A percentile compares a stretch with the other conserved stretches of the same genome.
Evolutionary conservation across 2,888 invertebrate genomes (phyloP).

Genomic region (Ochropacha duplaris): DNA sequence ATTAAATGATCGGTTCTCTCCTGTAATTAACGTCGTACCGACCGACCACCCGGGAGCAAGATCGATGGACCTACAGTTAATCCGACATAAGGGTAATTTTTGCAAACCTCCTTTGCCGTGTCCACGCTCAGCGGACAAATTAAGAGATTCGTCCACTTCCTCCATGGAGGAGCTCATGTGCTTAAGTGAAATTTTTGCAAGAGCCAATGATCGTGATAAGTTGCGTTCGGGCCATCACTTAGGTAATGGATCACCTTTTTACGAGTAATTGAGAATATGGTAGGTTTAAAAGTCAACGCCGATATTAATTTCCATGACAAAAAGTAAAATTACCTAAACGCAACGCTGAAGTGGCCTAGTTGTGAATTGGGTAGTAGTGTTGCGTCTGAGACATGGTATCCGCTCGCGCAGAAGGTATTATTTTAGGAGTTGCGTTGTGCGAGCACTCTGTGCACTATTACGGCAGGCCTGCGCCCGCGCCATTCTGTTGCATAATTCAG

Average conservation of each 20-base stretch:
- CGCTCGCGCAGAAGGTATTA: conserved; percentile 49
- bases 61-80: conserved; percentile 68
- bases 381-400: conserved; percentile 40
- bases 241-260: conserved; percentile 57
- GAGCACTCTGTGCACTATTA: conserved; percentile 72
- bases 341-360: neutral
- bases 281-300: conserved; percentile 10
- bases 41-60: conserved; percentile 69
- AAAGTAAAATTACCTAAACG: neutral
- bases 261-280: conserved; percentile 22
- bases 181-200: conserved; percentile 57
- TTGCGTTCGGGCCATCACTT: conserved; percentile 63
- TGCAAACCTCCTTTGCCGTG: conserved; percentile 60
- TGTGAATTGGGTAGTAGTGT: conserved; percentile 43
- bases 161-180: conserved; percentile 33
- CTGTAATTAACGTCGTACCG: conserved; percentile 75
- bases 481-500: conserved; percentile 81
- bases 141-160: conserved; percentile 54
- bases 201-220: conserved; percentile 57
- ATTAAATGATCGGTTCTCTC: conserved; percentile 74
- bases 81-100: conserved; percentile 66
- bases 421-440: conserved; percentile 69
- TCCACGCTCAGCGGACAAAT: conserved; percentile 58
- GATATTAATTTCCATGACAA: neutral
- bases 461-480: conserved; percentile 64